phyloP scores from a whole-genome alignment of 2,797 vertebrate genomes.

The Coccyzus lansbergi region DNA sequence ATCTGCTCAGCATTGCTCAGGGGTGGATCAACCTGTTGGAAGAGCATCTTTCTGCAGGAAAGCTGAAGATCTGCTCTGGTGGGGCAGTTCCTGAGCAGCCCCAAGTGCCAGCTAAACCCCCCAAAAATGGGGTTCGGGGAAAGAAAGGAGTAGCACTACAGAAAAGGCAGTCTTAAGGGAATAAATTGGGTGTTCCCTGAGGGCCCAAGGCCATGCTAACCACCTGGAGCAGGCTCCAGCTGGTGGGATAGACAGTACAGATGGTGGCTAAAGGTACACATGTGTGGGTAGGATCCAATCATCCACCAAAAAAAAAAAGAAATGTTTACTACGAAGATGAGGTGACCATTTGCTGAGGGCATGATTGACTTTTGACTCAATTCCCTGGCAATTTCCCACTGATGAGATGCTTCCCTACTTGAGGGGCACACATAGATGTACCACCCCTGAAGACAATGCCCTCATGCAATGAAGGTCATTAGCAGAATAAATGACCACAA shows the following conservation, averaged over 20 bases:
- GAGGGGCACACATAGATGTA: background rate
- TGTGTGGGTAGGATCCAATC: background rate
- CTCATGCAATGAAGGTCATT: background rate
- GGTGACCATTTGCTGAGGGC: background rate
- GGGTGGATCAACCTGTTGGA: background rate
- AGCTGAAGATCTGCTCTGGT: background rate
- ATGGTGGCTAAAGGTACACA: accelerated
- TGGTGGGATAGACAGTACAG: background rate
- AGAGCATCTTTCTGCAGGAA: background rate
- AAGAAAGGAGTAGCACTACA: background rate
- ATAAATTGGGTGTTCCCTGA: background rate
- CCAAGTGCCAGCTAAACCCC: background rate
- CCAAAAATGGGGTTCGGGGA: background rate
- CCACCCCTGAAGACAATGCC: background rate
- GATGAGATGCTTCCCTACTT: background rate
- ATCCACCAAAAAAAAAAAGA: too few relatives aligned
- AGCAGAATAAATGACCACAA: background rate
- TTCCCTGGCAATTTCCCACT: background rate
- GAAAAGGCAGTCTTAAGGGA: background rate
- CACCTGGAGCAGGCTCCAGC: background rate
- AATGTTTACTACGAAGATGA: background rate
- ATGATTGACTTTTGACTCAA: accelerated
- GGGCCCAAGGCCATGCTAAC: background rate
- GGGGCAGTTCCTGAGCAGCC: background rate
- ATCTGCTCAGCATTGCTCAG: background rate